These are phyloP conservation scores for Catotricha subobsoleta DNA, from an alignment of 2,888 invertebrate genomes.

Conservation along the genomic window DNA sequence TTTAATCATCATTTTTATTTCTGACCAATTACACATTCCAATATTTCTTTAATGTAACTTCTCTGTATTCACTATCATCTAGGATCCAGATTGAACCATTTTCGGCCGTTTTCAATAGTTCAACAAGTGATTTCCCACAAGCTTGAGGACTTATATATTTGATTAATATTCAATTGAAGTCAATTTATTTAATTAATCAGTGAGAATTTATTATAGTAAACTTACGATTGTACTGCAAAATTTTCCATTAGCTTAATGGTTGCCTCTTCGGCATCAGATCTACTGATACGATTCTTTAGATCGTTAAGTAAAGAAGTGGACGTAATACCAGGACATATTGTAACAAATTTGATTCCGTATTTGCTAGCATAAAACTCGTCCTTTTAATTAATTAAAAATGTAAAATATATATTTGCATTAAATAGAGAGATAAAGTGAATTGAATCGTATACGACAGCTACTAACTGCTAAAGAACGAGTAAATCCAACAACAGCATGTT, in stretches of 20 bases:
- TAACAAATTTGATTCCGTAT: conserved; percentile 2
- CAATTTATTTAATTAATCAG: background rate
- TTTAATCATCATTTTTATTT: too few species aligned
- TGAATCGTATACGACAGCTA: background rate
- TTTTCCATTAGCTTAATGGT: background rate
- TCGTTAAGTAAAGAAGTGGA: background rate
- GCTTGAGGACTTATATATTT: background rate
- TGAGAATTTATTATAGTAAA: background rate
- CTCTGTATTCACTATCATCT: too few species aligned
- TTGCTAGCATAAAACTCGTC: background rate
- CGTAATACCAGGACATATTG: conserved; percentile 5
- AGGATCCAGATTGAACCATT: conserved; percentile 5
- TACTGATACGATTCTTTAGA: background rate
- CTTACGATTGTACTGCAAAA: background rate
- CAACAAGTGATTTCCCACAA: background rate
- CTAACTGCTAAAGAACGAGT: conserved; percentile 22
- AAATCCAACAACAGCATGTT: conserved; percentile 27
- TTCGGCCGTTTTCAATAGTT: background rate
- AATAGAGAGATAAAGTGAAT: background rate
- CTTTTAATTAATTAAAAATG: background rate
- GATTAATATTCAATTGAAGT: background rate
- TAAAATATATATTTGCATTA: background rate
- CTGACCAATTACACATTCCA: too few species aligned
- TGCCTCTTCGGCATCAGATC: background rate
- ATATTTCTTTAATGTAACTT: too few species aligned